phyloP scores from a whole-genome alignment of 2,797 vertebrate genomes.

The Gastrophryne carolinensis region DNA sequence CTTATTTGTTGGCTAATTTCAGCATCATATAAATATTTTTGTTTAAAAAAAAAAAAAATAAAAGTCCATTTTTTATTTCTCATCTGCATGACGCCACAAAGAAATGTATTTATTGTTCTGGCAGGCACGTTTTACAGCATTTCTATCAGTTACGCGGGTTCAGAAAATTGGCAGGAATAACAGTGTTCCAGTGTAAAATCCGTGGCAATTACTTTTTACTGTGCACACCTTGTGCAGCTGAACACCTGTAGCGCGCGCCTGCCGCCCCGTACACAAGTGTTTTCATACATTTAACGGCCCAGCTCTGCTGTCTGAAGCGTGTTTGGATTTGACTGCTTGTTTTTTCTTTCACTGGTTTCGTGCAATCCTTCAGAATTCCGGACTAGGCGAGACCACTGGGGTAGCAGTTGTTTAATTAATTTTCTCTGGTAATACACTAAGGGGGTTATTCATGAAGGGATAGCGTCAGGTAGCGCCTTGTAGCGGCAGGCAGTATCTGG shows the following conservation, averaged over 20 bases:
- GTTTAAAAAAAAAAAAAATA: slow-evolving; percentile 27
- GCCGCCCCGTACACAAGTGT: not conserved
- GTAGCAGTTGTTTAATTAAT: too few species aligned
- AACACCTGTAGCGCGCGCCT: slow-evolving; percentile 43
- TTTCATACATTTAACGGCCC: slow-evolving; percentile 34
- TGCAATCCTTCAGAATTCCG: too few species aligned
- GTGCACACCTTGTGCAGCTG: slow-evolving; percentile 48
- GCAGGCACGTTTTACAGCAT: slow-evolving; percentile 38
- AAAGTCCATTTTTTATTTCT: slow-evolving; percentile 31
- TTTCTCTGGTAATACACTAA: too few species aligned
- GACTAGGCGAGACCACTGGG: too few species aligned
- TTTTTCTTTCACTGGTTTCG: not conserved
- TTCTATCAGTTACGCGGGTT: slow-evolving; percentile 50
- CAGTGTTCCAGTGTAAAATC: slow-evolving; percentile 50
- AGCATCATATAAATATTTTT: slow-evolving; percentile 50
- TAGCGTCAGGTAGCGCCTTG: too few species aligned
- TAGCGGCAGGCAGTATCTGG: too few species aligned
- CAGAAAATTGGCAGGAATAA: slow-evolving; percentile 46
- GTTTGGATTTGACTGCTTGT: not conserved
- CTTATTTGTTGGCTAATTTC: slow-evolving; percentile 44
- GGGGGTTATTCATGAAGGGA: too few species aligned
- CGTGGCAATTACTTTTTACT: slow-evolving; percentile 52
- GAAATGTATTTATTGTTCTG: slow-evolving; percentile 47
- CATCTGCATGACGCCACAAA: slow-evolving; percentile 42
- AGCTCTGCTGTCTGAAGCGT: slow-evolving; percentile 29